A percentile compares a stretch with the other conserved stretches of the same genome.
Conservation (phyloP, 2,797 vertebrate genomes). For the Zalophus californianus region DNA sequence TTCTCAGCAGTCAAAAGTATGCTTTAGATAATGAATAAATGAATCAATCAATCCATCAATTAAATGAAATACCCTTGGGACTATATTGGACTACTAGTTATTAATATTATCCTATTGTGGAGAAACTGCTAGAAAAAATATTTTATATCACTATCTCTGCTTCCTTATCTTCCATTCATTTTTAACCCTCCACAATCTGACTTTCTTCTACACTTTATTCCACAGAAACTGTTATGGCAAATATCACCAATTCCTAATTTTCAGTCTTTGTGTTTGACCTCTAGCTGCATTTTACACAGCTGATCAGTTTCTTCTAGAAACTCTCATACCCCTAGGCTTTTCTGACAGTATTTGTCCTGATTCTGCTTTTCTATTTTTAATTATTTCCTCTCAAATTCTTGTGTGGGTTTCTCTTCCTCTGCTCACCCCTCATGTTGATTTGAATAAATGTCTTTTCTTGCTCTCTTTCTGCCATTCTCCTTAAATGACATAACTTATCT, state of each 20-base stretch:
- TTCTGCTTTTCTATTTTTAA: neutral
- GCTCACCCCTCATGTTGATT: neutral
- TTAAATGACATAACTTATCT: neutral
- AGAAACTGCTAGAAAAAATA: neutral
- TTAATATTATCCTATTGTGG: conserved; percentile 30
- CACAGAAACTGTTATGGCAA: neutral
- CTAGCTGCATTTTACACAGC: neutral
- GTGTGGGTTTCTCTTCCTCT: neutral
- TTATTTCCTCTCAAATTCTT: neutral
- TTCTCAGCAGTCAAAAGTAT: neutral
- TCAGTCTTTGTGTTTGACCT: conserved; percentile 17
- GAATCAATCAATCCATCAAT: neutral
- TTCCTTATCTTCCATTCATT: neutral
- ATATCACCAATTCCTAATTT: neutral
- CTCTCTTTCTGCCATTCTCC: neutral
- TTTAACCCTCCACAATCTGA: neutral
- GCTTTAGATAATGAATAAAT: neutral
- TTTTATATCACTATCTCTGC: neutral
- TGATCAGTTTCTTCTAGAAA: conserved; percentile 27
- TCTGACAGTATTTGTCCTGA: neutral
- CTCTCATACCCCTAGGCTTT: neutral
- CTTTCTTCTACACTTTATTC: neutral
- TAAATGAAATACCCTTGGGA: neutral
- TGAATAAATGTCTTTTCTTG: neutral
- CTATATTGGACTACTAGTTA: conserved; percentile 19